phyloP scores from a whole-genome alignment of 1,140 invertebrate genomes.

The Venturia canescens region DNA sequence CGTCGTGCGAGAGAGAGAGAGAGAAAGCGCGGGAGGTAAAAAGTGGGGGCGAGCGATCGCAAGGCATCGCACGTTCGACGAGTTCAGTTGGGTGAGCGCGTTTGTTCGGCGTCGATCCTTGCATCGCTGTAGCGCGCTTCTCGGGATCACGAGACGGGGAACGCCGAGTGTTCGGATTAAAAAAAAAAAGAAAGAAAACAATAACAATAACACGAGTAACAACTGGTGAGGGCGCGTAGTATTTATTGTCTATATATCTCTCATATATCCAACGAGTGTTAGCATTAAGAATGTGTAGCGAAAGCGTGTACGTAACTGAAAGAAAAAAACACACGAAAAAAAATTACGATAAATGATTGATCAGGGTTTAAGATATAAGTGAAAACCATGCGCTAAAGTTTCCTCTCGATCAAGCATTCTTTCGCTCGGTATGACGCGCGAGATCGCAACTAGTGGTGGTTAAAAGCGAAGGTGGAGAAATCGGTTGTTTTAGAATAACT shows the following conservation, averaged over 20 bases:
- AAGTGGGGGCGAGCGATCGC: constrained; percentile 52
- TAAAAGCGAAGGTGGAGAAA: constrained; percentile 16
- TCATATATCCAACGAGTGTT: too few species aligned
- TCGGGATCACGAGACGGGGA: constrained; percentile 19
- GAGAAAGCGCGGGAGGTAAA: constrained; percentile 32
- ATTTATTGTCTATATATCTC: not conserved
- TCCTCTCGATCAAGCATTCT: not conserved
- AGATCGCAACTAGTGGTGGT: constrained; percentile 33
- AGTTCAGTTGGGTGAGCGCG: constrained; percentile 63
- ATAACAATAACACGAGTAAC: constrained; percentile 6
- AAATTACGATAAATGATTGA: too few species aligned
- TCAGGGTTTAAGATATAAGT: not conserved
- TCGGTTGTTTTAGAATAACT: too few species aligned
- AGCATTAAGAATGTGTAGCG: too few species aligned
- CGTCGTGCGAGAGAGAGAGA: constrained; percentile 21
- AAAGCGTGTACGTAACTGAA: too few species aligned
- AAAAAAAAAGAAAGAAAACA: constrained; percentile 3
- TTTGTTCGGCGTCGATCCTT: constrained; percentile 57
- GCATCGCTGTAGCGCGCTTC: not conserved
- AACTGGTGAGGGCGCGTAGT: not conserved
- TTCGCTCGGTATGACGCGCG: constrained; percentile 25
- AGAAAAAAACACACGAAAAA: not conserved
- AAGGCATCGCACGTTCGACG: constrained; percentile 44
- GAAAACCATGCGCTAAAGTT: not conserved
- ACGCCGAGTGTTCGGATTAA: not conserved